A percentile compares a stretch with the other conserved stretches of the same genome.
Conservation (phyloP, 30 jellyfish, hydroid and myxozoan species). For the Hydractinia echinata region DNA sequence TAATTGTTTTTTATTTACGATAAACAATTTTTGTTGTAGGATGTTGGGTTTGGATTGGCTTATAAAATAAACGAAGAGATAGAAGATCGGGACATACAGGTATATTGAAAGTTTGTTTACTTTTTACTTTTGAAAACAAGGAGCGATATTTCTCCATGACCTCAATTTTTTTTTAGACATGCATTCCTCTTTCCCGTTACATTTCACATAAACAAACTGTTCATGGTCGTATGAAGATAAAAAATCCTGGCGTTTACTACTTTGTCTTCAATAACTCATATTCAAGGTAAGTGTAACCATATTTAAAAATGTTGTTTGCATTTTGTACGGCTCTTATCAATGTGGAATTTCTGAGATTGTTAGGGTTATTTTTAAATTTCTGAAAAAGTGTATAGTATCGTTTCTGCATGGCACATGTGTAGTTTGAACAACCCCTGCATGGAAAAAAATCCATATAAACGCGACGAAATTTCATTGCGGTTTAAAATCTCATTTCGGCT, state of each 20-base stretch:
- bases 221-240: conserved; percentile 31
- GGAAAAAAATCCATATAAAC: too few species aligned
- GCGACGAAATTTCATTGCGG: too few species aligned
- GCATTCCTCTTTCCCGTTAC: conserved; percentile 34
- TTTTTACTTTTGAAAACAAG: background rate
- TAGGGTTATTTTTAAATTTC: too few species aligned
- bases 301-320: too few species aligned
- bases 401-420: too few species aligned
- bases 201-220: conserved; percentile 25
- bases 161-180: conserved; percentile 28
- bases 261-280: conserved; percentile 33
- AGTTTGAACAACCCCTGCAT: too few species aligned
- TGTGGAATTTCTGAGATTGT: too few species aligned
- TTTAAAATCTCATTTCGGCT: too few species aligned
- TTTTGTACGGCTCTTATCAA: too few species aligned
- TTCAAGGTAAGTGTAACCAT: conserved; percentile 36
- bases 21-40: background rate
- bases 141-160: background rate
- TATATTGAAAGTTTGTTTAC: background rate
- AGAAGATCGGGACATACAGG: conserved; percentile 28
- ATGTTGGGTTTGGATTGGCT: conserved; percentile 36
- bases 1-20: too few species aligned
- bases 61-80: conserved; percentile 30
- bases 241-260: conserved; percentile 44
- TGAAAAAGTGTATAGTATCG: too few species aligned